Evolutionary conservation across 2,888 invertebrate species (phyloP), one percentile per base, ranked within the genome.

Genomic region (Andrena bucephala): DNA sequence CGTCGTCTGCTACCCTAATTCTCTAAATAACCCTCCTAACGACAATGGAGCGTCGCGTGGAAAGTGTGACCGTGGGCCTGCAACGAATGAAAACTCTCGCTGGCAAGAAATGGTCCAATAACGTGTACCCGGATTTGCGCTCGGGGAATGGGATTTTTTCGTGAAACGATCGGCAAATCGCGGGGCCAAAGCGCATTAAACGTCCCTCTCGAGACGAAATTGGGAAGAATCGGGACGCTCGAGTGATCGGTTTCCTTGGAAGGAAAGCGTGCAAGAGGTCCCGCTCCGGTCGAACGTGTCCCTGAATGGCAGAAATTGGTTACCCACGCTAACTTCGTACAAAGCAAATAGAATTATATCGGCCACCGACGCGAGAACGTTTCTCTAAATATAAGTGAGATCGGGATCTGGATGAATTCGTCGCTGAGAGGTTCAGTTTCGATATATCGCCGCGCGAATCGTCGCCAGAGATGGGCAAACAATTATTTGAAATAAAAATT

Each of bases 21-120:
- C 89, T 85, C 85, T 87, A 88, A 88, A 91, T 89, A 91, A 91
- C 86, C 87, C 86, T 85, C 91, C 80, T 77, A 86, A 82, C 83
- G 84, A 88, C 86, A 91, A 87, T 87, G 76, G 83, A 70, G 48
- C 54, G 59, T 29, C n/a, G 31, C 16, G 57, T 24, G 69, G 67
- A 81, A 86, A 83, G 54, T 69, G 77, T 70, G 71, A 36, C 77
- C 65, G 71, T 50, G 85, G 29, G 42, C 70, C 70, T 20, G 59
- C 10, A 0, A 2, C 7, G n/a, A 8, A 3, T 8, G 27, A 48
- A 42, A 72, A 29, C 48, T 33, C 7, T 24, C 27, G 8, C 2
- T 27, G 24, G 13, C 48, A n/a, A 31, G 36, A 77, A 83, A 73
- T 62, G 54, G 59, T 67, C 66, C 74, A 77, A 82, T 80, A 82